phyloP scores from a whole-genome alignment of 2,113 vertebrate genomes.

The Cercopithecus mona region DNA sequence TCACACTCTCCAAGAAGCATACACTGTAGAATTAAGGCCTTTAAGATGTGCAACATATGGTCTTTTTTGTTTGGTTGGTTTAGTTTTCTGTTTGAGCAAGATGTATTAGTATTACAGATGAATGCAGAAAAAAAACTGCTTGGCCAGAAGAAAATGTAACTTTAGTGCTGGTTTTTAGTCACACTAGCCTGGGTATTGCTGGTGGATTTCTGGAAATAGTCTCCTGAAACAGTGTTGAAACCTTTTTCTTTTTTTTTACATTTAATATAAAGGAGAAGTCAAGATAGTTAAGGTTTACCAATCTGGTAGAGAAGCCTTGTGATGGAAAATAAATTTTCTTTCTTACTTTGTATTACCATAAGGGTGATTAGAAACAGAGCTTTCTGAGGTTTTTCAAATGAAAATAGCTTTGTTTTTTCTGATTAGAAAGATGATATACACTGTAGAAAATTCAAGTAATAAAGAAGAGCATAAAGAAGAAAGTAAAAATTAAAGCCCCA shows the following conservation, averaged over 20 bases:
- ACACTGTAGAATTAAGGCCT: background rate
- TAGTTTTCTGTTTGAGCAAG: conserved; percentile 32
- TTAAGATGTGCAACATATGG: background rate
- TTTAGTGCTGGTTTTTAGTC: background rate
- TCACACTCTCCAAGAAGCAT: background rate
- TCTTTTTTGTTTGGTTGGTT: background rate
- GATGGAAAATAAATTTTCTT: conserved; percentile 60
- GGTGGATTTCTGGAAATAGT: background rate
- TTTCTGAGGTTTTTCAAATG: conserved; percentile 65
- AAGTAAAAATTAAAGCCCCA: conserved; percentile 64
- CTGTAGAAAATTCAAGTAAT: conserved; percentile 73
- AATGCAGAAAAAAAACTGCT: background rate
- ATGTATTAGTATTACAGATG: background rate
- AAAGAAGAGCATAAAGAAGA: conserved; percentile 71
- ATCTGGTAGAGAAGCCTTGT: conserved; percentile 30
- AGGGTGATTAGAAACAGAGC: conserved; percentile 49
- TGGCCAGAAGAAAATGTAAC: background rate
- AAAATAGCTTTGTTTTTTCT: conserved; percentile 75
- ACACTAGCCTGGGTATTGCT: background rate
- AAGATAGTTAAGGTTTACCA: background rate
- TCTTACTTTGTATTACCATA: conserved; percentile 25
- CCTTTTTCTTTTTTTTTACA: background rate
- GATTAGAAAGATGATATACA: conserved; percentile 69
- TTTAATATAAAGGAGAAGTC: conserved; percentile 28
- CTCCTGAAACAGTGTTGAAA: background rate